phyloP scores from a whole-genome alignment of 2,888 invertebrate species.

The Dynastes hyllus region DNA sequence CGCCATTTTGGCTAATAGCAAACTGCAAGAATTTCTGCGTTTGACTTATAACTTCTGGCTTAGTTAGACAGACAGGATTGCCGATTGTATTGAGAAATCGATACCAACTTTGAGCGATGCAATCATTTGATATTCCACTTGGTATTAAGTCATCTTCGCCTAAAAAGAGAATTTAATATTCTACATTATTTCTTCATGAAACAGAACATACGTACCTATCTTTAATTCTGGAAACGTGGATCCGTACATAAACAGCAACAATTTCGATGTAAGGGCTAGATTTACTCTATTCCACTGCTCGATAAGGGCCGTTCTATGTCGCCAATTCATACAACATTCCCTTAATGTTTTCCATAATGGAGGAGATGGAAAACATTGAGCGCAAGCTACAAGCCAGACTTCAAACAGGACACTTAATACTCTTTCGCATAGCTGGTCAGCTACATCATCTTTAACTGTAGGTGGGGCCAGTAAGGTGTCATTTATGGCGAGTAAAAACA shows the following conservation, averaged over 20 bases:
- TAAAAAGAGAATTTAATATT: conserved; percentile 63
- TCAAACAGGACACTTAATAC: conserved; percentile 92
- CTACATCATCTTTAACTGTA: conserved; percentile 93
- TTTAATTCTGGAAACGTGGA: conserved; percentile 87
- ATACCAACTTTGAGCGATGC: conserved; percentile 97
- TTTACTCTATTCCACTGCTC: conserved; percentile 97
- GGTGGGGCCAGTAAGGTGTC: conserved; percentile 94
- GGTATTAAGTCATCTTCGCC: conserved; percentile 94
- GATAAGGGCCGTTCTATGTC: conserved; percentile 93
- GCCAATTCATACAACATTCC: conserved; percentile 94
- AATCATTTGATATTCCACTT: conserved; percentile 88
- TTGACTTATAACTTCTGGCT: conserved; percentile 84
- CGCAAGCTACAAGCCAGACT: conserved; percentile 83
- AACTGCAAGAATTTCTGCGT: conserved; percentile 86
- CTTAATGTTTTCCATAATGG: conserved; percentile 96
- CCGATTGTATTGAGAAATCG: conserved; percentile 94
- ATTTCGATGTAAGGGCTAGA: conserved; percentile 87
- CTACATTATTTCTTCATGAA: background rate
- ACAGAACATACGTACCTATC: conserved; percentile 74
- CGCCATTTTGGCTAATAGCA: conserved; percentile 82
- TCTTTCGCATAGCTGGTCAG: conserved; percentile 93
- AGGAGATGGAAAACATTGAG: conserved; percentile 93
- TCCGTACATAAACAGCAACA: conserved; percentile 92
- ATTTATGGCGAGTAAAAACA: conserved; percentile 92
- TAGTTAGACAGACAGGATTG: conserved; percentile 94